Conservation (phyloP, 1,140 invertebrate genomes). For the Bombus terrestris region DNA sequence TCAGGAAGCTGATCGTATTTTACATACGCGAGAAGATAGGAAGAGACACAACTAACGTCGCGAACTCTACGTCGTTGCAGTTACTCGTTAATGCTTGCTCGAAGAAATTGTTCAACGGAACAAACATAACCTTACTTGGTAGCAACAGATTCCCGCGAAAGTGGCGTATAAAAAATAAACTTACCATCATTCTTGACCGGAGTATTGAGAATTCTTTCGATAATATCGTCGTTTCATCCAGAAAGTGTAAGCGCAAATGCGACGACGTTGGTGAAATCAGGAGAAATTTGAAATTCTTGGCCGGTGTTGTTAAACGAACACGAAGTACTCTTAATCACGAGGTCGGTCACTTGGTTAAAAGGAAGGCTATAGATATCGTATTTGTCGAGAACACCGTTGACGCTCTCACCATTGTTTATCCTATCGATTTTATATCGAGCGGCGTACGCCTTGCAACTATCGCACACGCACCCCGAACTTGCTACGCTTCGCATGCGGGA, state of each 20-base stretch:
- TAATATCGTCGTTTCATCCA: background rate
- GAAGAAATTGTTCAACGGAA: background rate
- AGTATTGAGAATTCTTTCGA: background rate
- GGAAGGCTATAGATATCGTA: background rate
- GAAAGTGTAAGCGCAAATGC: background rate
- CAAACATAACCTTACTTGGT: background rate
- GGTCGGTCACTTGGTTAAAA: too few species aligned
- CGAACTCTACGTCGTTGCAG: background rate
- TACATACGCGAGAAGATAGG: slow-evolving; percentile 7
- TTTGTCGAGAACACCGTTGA: background rate
- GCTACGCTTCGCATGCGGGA: slow-evolving; percentile 56
- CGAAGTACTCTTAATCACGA: background rate
- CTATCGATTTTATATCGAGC: background rate
- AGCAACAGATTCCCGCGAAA: background rate
- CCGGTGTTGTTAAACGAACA: background rate
- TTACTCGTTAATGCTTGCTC: background rate
- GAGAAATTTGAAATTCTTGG: background rate
- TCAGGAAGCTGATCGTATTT: background rate
- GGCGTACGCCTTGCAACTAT: background rate
- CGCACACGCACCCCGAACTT: slow-evolving; percentile 42
- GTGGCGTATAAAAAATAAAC: background rate
- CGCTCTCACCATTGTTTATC: background rate
- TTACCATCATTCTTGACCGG: background rate
- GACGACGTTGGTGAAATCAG: background rate
- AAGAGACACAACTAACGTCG: background rate